Percentiles rank a stretch among this genome's conserved stretches.
phyloP scores from a whole-genome alignment of 1,140 invertebrate genomes.

The Berghia stephanieae region DNA sequence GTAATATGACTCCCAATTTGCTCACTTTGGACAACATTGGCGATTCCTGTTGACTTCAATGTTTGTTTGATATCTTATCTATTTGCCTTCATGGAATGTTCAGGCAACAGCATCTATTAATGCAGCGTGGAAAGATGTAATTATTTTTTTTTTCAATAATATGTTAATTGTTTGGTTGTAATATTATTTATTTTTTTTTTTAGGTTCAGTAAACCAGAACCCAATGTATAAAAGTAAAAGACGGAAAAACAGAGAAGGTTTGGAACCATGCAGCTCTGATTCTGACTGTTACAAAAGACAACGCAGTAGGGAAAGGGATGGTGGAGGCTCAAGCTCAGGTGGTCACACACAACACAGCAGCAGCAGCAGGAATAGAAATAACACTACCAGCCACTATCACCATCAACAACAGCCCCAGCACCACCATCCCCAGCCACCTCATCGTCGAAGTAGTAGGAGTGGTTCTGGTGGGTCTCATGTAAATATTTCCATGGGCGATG shows the following conservation, averaged over 20 bases:
- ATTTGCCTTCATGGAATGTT: background rate
- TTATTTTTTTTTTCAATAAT: background rate
- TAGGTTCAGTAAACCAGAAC: slow-evolving; percentile 56
- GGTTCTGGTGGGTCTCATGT: too few relatives aligned
- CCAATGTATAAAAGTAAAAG: slow-evolving; percentile 58
- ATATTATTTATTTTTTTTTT: slow-evolving; percentile 13
- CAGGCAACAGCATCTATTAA: background rate
- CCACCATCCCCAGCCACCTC: too few relatives aligned
- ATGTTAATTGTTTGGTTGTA: background rate
- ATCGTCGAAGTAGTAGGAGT: too few relatives aligned
- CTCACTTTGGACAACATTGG: background rate
- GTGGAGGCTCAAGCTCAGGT: too few relatives aligned
- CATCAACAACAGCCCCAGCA: too few relatives aligned
- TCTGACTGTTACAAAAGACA: slow-evolving; percentile 33
- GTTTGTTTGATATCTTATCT: background rate
- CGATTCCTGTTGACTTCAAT: background rate
- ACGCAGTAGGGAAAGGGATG: background rate
- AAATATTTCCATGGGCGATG: too few relatives aligned
- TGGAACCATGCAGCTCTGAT: slow-evolving; percentile 11
- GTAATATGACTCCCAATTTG: too few relatives aligned
- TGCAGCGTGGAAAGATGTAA: background rate
- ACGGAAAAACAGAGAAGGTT: slow-evolving; percentile 46
- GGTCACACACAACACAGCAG: too few relatives aligned
- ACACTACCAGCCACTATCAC: too few relatives aligned
- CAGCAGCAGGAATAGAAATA: too few relatives aligned